Evolutionary conservation across 2,888 invertebrate genomes (phyloP).

Genomic region (Eupithecia pulchellata): DNA sequence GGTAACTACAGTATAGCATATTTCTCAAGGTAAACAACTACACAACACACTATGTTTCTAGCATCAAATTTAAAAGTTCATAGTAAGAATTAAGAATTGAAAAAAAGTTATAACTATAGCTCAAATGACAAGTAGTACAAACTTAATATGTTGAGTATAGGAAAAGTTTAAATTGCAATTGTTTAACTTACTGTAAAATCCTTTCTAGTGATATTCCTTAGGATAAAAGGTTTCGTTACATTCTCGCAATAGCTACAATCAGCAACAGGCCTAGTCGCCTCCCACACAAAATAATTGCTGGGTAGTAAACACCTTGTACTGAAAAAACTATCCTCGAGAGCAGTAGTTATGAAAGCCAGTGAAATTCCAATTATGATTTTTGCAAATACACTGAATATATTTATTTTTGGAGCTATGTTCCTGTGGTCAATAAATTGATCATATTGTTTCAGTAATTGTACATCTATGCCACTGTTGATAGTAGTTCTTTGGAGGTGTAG

Average conservation of each 20-base stretch:
- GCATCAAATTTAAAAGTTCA: not conserved
- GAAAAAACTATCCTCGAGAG: constrained; percentile 68
- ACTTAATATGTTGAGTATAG: not conserved
- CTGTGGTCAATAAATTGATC: constrained; percentile 61
- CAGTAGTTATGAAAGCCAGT: constrained; percentile 58
- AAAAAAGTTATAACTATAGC: not conserved
- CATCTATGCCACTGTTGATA: constrained; percentile 60
- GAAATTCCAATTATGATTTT: constrained; percentile 54
- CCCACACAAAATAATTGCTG: constrained; percentile 94
- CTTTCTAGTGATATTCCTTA: constrained; percentile 88
- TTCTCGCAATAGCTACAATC: constrained; percentile 92
- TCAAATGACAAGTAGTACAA: not conserved
- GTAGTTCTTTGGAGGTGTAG: constrained; percentile 63
- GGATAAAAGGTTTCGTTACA: constrained; percentile 87
- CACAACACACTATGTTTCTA: not conserved
- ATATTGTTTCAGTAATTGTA: constrained; percentile 56
- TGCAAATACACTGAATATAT: constrained; percentile 54
- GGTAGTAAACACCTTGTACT: constrained; percentile 91
- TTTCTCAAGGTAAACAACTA: not conserved
- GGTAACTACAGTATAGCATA: too few species aligned
- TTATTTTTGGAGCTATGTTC: constrained; percentile 52
- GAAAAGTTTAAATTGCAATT: not conserved
- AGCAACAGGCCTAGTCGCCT: constrained; percentile 93
- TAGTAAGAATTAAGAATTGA: not conserved
- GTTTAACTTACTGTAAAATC: constrained; percentile 85